Evolutionary conservation across 1,140 invertebrate genomes (phyloP).

Genomic region (Eupristina koningsbergeri): DNA sequence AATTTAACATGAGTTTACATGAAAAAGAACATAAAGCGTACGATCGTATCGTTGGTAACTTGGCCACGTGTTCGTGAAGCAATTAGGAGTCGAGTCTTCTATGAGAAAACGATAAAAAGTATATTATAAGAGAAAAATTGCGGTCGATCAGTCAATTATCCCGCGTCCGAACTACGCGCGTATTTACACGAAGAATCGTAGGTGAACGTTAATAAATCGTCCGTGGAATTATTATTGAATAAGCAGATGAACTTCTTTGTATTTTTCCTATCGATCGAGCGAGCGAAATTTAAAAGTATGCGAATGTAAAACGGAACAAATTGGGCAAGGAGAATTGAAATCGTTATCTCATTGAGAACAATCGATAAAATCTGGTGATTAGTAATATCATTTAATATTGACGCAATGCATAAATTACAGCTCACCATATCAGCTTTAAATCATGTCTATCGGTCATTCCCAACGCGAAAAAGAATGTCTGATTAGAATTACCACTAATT

Average conservation of each 20-base stretch:
- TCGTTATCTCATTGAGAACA: background rate
- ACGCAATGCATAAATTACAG: conserved; percentile 15
- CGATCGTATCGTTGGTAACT: conserved; percentile 54
- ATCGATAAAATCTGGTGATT: conserved; percentile 19
- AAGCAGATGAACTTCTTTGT: conserved; percentile 26
- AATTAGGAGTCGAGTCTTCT: conserved; percentile 40
- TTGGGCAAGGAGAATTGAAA: background rate
- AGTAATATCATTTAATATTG: background rate
- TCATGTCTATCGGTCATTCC: background rate
- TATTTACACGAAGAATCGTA: conserved; percentile 43
- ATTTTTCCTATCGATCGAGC: background rate
- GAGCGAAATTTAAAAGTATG: background rate
- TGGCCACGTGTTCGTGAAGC: conserved; percentile 51
- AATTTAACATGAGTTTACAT: conserved; percentile 31
- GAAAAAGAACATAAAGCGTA: conserved; percentile 46
- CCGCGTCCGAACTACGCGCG: conserved; percentile 36
- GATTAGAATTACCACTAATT: background rate
- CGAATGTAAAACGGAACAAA: background rate
- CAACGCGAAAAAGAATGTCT: background rate
- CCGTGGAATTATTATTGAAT: background rate
- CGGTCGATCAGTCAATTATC: conserved; percentile 50
- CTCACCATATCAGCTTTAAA: background rate
- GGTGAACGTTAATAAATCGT: conserved; percentile 36
- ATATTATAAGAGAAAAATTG: conserved; percentile 46
- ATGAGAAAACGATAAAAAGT: conserved; percentile 39